These are phyloP conservation scores for Nymphalis urticae DNA, from an alignment of 2,888 invertebrate genomes.

Conservation along the genomic window DNA sequence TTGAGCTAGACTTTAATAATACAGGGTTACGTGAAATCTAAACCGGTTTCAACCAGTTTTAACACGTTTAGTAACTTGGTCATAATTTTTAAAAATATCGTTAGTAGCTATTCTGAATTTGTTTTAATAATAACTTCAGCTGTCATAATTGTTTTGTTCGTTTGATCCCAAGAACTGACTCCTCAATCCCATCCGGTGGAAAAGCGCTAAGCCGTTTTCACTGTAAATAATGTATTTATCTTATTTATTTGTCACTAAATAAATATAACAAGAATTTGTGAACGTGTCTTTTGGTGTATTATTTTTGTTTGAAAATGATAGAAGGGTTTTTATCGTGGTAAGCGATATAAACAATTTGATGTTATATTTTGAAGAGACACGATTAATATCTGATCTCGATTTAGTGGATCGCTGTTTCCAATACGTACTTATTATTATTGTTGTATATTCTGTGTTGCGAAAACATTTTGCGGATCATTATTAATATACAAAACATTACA, in stretches of 20 bases:
- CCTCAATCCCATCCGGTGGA: conserved; percentile 51
- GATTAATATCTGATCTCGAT: too few species aligned
- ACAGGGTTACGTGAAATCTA: conserved; percentile 15
- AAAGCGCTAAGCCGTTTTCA: conserved; percentile 50
- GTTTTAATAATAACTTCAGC: conserved; percentile 46
- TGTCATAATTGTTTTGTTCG: conserved; percentile 49
- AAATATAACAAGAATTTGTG: not conserved
- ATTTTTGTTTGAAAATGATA: too few species aligned
- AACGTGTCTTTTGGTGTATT: too few species aligned
- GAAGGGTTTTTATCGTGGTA: too few species aligned
- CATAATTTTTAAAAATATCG: conserved; percentile 1
- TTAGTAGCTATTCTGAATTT: conserved; percentile 6
- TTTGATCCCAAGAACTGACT: conserved; percentile 50
- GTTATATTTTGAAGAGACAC: too few species aligned
- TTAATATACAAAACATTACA: too few species aligned
- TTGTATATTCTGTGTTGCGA: too few species aligned
- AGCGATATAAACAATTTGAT: too few species aligned
- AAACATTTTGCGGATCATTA: too few species aligned
- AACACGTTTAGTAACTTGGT: not conserved
- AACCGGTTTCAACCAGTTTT: not conserved
- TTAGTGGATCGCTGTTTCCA: too few species aligned
- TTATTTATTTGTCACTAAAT: not conserved
- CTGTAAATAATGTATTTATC: conserved; percentile 42
- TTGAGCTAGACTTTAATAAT: too few species aligned
- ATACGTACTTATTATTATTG: too few species aligned